phyloP scores from a whole-genome alignment of 2,113 vertebrate species.

The Leptodactylus fuscus region DNA sequence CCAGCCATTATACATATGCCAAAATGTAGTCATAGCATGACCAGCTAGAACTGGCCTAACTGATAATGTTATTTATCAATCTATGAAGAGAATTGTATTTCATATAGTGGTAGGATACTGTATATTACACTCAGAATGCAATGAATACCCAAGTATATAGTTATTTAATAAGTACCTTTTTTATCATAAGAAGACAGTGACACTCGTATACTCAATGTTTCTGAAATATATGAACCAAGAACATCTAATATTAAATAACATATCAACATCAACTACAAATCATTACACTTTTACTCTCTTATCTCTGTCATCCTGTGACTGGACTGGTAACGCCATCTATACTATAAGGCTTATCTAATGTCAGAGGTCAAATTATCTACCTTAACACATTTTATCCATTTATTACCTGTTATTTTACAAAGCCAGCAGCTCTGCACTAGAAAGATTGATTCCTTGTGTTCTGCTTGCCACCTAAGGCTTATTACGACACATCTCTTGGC shows the following conservation, averaged over 20 bases:
- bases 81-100: too few species aligned
- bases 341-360: not conserved
- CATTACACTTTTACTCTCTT: not conserved
- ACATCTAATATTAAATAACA: too few species aligned
- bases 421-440: not conserved
- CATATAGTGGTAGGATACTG: too few species aligned
- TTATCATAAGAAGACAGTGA: too few species aligned
- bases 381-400: not conserved
- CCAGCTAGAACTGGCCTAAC: too few species aligned
- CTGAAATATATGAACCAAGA: not conserved
- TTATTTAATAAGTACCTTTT: too few species aligned
- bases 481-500: not conserved
- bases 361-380: not conserved
- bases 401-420: not conserved
- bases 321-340: not conserved
- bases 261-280: not conserved
- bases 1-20: too few species aligned
- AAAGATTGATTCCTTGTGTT: not conserved
- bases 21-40: too few species aligned
- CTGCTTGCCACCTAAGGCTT: not conserved
- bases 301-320: not conserved
- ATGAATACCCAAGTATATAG: too few species aligned
- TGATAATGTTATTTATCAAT: too few species aligned
- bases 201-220: not conserved
- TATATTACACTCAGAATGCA: too few species aligned